Base-by-base conservation (phyloP, 2,797 vertebrate genomes). In the Tolypeutes matacus region DNA sequence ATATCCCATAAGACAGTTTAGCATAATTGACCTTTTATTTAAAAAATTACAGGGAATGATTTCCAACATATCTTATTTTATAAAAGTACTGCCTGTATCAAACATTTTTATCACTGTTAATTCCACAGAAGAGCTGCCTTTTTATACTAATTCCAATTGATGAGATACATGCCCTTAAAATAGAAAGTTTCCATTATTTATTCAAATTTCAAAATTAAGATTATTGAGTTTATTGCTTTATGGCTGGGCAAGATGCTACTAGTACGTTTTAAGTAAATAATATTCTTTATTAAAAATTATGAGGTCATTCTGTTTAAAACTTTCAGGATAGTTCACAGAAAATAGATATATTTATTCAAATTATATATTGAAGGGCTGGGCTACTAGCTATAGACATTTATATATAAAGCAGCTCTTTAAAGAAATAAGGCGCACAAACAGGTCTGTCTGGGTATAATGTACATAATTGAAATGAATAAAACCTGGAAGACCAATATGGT, bases 401-500 rank as follows among this genome's bases (percentile, higher is more conserved):
- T 75, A 92, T 69, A 94, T 97, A 82, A 98, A 97, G 98, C 98
- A 98, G 98, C 98, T 98, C 98, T 98, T 98, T 97, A 98, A 98
- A 98, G 98, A 98, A 96, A 96, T 90, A 97, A 97, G 73, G 93
- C 51, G 95, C 88, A 96, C 86, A 96, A 96, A 86, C 18, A 96
- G 94, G 58, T 96, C 94, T 90, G 92, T 93, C 95, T 96, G 87
- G 96, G 93, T 67, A 93, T 93, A 94, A 97, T 96, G 97, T 78
- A 97, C 87, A 88, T 75, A 97, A 96, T 20, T 96, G 91, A 97
- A 98, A 98, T 97, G 88, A 98, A 93, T 91, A 97, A 98, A 97
- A 97, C 93, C 98, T 98, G 98, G 98, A 99, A 99, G 98, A 98
- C 97, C 81, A 92, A 1, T 97, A 97, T 97, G 95, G 98, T 98